Evolutionary conservation across 2,888 invertebrate genomes (phyloP).

Genomic region (Perdita meconis): DNA sequence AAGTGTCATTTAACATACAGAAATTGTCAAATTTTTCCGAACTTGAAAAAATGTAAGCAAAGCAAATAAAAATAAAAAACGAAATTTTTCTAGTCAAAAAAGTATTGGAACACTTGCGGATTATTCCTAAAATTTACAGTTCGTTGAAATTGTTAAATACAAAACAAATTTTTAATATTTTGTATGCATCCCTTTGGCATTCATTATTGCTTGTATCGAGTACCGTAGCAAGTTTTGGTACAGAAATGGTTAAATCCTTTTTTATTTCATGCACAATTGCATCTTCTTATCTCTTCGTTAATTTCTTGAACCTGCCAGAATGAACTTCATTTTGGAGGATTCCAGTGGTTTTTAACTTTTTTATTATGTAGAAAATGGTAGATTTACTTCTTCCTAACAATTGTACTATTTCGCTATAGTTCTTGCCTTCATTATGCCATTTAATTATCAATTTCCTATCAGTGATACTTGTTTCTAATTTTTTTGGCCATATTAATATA

Average conservation of each 20-base stretch:
- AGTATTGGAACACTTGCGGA: conserved; percentile 3
- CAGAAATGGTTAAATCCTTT: too few relatives aligned
- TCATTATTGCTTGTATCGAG: conserved; percentile 3
- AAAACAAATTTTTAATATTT: conserved; percentile 17
- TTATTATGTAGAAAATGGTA: neutral
- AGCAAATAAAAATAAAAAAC: neutral
- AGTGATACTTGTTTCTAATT: neutral
- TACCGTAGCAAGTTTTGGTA: too few relatives aligned
- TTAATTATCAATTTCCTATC: neutral
- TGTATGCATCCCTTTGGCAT: conserved; percentile 13
- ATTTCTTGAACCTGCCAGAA: neutral
- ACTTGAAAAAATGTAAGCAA: conserved; percentile 6
- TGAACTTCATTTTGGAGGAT: neutral
- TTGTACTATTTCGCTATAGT: neutral
- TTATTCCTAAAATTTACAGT: neutral
- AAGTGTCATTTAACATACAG: conserved; percentile 4
- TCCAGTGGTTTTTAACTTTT: neutral
- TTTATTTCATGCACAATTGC: too few relatives aligned
- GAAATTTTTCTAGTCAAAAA: conserved; percentile 10
- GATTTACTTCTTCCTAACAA: conserved; percentile 3
- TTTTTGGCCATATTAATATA: too few relatives aligned
- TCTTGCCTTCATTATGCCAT: neutral
- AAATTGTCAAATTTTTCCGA: conserved; percentile 6
- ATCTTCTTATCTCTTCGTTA: neutral
- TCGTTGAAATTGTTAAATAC: neutral